Base-by-base conservation (phyloP, 2,888 invertebrate species). In the Hetaerina titia region DNA sequence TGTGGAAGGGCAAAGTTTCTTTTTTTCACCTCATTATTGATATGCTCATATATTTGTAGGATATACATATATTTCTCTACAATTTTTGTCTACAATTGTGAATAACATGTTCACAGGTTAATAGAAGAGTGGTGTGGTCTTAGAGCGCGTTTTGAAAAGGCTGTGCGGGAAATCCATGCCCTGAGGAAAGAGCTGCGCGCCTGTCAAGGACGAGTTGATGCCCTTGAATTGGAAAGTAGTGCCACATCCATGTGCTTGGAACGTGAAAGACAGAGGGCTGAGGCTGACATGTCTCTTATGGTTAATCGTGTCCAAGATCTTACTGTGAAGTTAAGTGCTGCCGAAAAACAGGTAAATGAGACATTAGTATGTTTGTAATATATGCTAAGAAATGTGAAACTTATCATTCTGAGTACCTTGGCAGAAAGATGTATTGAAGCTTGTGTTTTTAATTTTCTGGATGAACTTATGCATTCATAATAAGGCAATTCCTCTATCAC, bases 111-210 rank as follows among this genome's bases (percentile, higher is more conserved):
- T 95, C 69, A 60, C 95, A 98, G 98, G 96, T 97, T 98, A 95
- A 98, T 98, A 96, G 98, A 98, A 96, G 98, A 98, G 96, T 98
- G 98, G 96, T 97, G 98, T 87, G 98, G 98, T 96, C 96, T 99
- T 95, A 97, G 98, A 95, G 97, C 97, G 90, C 97, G 98, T 95
- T 98, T 99, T 96, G 98, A 98, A 96, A 98, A 98, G 96, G 98
- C 98, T 0, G 98, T 99, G 31, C 97, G 98, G 95, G 98, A 99
- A 97, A 98, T 99, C 94, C 97, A 98, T 96, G 98, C 98, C 1
- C 98, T 98, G 98, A 98, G 98, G 96, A 97, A 98, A 89, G 98
- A 98, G 96, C 97, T 99, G 1, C 97, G 98, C 58, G 98, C 98
- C 95, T 98, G 98, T 4, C 98, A 98, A 96, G 98, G 98, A 95